phyloP scores from a whole-genome alignment of 92 coral and sea anemone genomes.

The Zoanthus solanderi region DNA sequence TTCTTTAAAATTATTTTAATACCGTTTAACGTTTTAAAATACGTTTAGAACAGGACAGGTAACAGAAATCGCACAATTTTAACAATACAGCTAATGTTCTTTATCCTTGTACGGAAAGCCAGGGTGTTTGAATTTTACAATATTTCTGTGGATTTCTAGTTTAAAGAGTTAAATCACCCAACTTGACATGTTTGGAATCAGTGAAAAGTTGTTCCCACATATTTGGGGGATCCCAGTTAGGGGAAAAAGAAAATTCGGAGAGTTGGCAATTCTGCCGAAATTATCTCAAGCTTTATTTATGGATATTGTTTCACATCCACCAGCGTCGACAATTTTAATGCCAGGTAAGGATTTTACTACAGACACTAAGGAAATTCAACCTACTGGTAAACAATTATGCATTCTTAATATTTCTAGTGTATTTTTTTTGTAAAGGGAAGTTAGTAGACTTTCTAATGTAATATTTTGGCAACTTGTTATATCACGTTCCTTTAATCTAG shows the following conservation, averaged over 20 bases:
- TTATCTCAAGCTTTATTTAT: slow-evolving; percentile 59
- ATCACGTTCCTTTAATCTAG: slow-evolving; percentile 40
- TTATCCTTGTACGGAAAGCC: slow-evolving; percentile 52
- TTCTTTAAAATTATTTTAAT: neutral
- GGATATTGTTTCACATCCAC: slow-evolving; percentile 49
- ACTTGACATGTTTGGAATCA: slow-evolving; percentile 57
- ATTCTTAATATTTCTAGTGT: slow-evolving; percentile 48
- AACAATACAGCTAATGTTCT: slow-evolving; percentile 44
- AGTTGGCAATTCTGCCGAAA: slow-evolving; percentile 47
- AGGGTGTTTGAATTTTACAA: slow-evolving; percentile 44
- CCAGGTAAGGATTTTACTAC: slow-evolving; percentile 50
- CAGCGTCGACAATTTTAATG: slow-evolving; percentile 52
- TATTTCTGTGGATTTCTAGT: slow-evolving; percentile 48
- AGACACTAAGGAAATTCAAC: slow-evolving; percentile 34
- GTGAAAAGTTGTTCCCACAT: slow-evolving; percentile 52
- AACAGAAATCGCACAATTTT: slow-evolving; percentile 45
- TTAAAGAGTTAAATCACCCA: slow-evolving; percentile 39
- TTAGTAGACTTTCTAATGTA: slow-evolving; percentile 52
- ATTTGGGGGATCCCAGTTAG: slow-evolving; percentile 53
- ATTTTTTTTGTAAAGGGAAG: slow-evolving; percentile 47
- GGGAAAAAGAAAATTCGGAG: slow-evolving; percentile 38
- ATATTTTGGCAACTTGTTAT: slow-evolving; percentile 64
- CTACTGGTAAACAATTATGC: slow-evolving; percentile 60
- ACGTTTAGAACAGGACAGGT: slow-evolving; percentile 30
- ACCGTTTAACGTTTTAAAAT: slow-evolving; percentile 24